Conservation (phyloP, 2,888 invertebrate genomes). For the Drosophila paranaensis region DNA sequence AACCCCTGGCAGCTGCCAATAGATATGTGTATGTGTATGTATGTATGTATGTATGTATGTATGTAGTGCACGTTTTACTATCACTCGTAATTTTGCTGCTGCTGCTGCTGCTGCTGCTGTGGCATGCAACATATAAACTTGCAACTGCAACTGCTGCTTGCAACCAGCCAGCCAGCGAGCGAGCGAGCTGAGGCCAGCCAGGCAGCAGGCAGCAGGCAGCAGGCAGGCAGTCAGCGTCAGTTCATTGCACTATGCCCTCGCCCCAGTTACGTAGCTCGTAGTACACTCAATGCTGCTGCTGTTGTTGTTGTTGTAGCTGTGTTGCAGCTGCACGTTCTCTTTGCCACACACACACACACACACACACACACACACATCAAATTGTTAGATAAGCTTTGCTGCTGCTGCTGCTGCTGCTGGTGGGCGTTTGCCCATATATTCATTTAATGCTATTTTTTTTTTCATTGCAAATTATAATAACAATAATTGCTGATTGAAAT, state of each 20-base stretch:
- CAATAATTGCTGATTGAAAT: conserved; percentile 52
- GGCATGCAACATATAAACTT: conserved; percentile 49
- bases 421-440: conserved; percentile 62
- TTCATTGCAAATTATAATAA: conserved; percentile 12
- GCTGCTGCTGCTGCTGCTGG: conserved; percentile 18
- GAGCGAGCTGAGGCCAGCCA: too few relatives aligned
- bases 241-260: conserved; percentile 85
- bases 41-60: background rate
- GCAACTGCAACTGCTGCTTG: conserved; percentile 46
- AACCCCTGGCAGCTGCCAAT: conserved; percentile 1
- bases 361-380: conserved; percentile 6
- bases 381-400: conserved; percentile 60
- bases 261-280: conserved; percentile 78
- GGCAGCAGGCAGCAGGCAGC: conserved; percentile 42
- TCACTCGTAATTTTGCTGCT: conserved; percentile 72
- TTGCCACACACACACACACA: conserved; percentile 46
- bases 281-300: conserved; percentile 35
- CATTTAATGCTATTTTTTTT: conserved; percentile 38
- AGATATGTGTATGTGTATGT: conserved; percentile 15
- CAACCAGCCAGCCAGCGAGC: conserved; percentile 56
- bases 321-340: conserved; percentile 76
- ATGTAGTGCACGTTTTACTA: conserved; percentile 65
- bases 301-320: conserved; percentile 15
- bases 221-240: conserved; percentile 42
- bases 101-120: conserved; percentile 32